phyloP scores from a whole-genome alignment of 2,113 vertebrate species.

The Paradisaea rubra region DNA sequence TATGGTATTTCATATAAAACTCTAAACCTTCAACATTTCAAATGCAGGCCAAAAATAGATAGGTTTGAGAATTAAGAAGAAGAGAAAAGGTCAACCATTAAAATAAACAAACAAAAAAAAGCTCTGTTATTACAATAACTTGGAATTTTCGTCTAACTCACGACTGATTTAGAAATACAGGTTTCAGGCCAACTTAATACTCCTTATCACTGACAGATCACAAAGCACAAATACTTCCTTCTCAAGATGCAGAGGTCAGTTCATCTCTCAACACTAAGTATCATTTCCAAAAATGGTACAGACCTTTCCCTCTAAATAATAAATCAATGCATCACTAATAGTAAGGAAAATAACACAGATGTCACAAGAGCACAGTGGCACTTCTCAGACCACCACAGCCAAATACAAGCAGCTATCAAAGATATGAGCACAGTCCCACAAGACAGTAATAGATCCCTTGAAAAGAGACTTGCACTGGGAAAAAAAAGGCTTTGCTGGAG shows the following conservation, averaged over 20 bases:
- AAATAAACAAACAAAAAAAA: not conserved
- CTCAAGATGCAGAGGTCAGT: not conserved
- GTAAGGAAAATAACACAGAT: not conserved
- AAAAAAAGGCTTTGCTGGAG: not conserved
- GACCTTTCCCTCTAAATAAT: not conserved
- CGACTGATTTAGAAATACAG: not conserved
- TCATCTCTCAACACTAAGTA: not conserved
- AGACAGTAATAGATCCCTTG: conserved; percentile 2
- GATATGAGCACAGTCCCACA: not conserved
- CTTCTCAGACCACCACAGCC: not conserved
- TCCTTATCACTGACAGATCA: not conserved
- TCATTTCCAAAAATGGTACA: not conserved
- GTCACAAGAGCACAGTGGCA: not conserved
- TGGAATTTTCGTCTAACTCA: not conserved
- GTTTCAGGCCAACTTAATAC: not conserved
- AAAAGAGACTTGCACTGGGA: not conserved
- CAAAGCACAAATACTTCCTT: not conserved
- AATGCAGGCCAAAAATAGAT: not conserved
- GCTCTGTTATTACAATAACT: not conserved
- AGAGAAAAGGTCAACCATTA: not conserved
- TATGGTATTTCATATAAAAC: not conserved
- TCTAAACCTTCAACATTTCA: not conserved
- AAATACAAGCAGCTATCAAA: conserved; percentile 9
- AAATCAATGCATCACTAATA: not conserved
- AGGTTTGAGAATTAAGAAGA: not conserved